Evolutionary conservation across 1,140 invertebrate species (phyloP), one percentile per base, ranked within the genome.

Genomic region (Drosophila burlai): DNA sequence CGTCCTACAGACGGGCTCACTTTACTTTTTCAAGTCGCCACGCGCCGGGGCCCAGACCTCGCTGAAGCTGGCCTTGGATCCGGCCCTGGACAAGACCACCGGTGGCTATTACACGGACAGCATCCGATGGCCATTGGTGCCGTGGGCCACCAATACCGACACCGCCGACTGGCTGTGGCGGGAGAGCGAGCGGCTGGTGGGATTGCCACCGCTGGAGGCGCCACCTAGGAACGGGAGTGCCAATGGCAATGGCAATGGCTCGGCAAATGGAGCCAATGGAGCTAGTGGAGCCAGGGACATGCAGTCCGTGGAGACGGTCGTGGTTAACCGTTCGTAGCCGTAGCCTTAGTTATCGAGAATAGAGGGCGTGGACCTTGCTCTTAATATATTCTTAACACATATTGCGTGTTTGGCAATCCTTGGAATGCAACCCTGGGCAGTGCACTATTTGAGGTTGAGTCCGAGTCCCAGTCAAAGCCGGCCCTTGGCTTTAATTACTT

Each of bases 21-120:
- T 82, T 50, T 60, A 31, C 94, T 4, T 93, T 80, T 93, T 95
- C 26, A 97, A 96, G 92, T 94, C 93, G 13, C 94, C 94, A 0
- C 94, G 94, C 74, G 94, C 96, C 78, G 97, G 97, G 1, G 96
- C 96, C 10, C 97, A 97, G 92, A 97, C 97, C 2, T 95, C 95
- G 3, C 93, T 98, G 46, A 95, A 97, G 83, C 97, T 97, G 87
- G 95, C 96, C 4, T 92, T 97, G 1, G 95, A 96, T 91, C 96
- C 74, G 93, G 95, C 86, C 95, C 95, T 79, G 96, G 96, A 69
- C 82, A 95, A 15, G 95, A 95, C 93, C 95, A 95, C 87, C 94
- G 94, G 96, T 94, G 93, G 91, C 58, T 92, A 81, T 54, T 91
- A 92, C 78, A 94, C 95, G 66, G 96, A 96, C 66, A 96, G 95